phyloP scores from a whole-genome alignment of 1,140 invertebrate genomes.

The Drosophila azteca region DNA sequence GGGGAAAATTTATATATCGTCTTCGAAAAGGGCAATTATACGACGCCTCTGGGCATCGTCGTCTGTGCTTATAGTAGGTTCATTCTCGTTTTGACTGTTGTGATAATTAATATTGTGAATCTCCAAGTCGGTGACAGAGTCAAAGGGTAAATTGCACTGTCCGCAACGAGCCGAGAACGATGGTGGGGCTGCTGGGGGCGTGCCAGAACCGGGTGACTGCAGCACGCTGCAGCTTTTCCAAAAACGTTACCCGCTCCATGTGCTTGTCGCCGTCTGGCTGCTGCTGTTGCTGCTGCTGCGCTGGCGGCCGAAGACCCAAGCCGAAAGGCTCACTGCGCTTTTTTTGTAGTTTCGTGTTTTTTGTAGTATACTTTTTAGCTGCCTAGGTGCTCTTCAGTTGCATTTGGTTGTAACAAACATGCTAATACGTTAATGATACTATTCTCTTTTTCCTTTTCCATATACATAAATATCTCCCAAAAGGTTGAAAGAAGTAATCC shows the following conservation, averaged over 20 bases:
- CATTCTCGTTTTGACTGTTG: slow-evolving; percentile 41
- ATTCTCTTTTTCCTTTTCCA: too few species aligned
- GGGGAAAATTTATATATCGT: slow-evolving; percentile 57
- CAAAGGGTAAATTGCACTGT: slow-evolving; percentile 71
- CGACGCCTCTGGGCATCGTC: slow-evolving; percentile 63
- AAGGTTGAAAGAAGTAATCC: too few species aligned
- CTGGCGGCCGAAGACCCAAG: too few species aligned
- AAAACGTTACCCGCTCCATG: slow-evolving; percentile 59
- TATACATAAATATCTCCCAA: too few species aligned
- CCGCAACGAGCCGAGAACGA: slow-evolving; percentile 71
- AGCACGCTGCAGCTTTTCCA: slow-evolving; percentile 73
- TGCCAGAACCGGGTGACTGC: slow-evolving; percentile 19
- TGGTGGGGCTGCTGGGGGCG: slow-evolving; percentile 10
- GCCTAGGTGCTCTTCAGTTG: too few species aligned
- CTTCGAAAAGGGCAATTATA: slow-evolving; percentile 80
- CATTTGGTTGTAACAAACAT: too few species aligned
- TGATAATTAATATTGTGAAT: slow-evolving; percentile 71
- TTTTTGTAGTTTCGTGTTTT: too few species aligned
- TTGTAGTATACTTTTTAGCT: too few species aligned
- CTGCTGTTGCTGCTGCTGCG: background rate
- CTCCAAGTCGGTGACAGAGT: slow-evolving; percentile 69
- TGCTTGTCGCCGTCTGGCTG: slow-evolving; percentile 14
- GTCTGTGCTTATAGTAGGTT: slow-evolving; percentile 16
- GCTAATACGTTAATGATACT: too few species aligned
- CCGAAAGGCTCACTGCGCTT: too few species aligned